Evolutionary conservation across 2,797 vertebrate species (phyloP), one percentile per base, ranked within the genome.

Genomic region (Meda fulgida): DNA sequence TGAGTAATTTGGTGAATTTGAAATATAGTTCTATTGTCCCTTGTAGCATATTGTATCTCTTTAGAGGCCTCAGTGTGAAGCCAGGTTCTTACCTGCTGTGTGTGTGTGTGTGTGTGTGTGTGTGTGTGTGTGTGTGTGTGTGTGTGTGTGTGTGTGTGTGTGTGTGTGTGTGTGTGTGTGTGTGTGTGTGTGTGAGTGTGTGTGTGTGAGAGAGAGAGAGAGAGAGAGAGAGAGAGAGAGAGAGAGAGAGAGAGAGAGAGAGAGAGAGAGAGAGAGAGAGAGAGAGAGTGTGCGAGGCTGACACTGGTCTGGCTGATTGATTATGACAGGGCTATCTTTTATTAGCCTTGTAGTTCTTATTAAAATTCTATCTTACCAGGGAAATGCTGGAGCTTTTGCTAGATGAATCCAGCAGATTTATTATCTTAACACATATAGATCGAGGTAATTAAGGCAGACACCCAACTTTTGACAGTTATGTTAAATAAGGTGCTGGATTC

Each of bases 241-340:
- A 34, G 31, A 34, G 31, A 34, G 34, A 36, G 34, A 36, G 34
- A 36, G 34, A 36, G 34, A 36, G 69, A 36, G 67, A 40, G 40
- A 40, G 40, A 40, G 40, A 40, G 40, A 46, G 46, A 48, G 46
- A 48, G 46, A 19, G 48, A 19, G 18, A 19, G 48, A 51, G 18
- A 19, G 78, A n/a, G 77, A 11, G 40, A 8, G 55, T 43, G 79
- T 18, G 73, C 21, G 93, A 92, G 89, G 86, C 92, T 94, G 94
- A 94, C 95, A 94, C 90, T 86, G 93, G 89, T 86, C 89, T 91
- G 90, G 89, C 90, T 95, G 94, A 95, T 96, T 96, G 94, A 95
- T 96, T 95, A 93, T 94, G 95, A 95, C 94, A 94, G 94, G 91
- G 89, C 94, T 94, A 94, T 95, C 94, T 96, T 95, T 96, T 96